A percentile compares a stretch with the other conserved stretches of the same genome.
Conservation (phyloP, 1,140 invertebrate genomes). For the Drosophila equinoxialis region DNA sequence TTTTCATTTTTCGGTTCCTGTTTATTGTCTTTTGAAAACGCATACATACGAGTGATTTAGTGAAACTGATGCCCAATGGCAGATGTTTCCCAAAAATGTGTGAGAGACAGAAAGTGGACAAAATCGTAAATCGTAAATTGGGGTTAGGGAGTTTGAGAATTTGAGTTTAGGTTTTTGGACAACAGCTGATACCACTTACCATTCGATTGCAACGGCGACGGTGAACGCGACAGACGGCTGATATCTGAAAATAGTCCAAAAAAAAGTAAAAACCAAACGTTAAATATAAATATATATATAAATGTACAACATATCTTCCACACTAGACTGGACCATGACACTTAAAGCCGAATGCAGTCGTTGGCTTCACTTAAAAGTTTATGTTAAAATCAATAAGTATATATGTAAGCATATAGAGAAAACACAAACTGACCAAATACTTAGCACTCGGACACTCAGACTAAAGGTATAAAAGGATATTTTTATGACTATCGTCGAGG, state of each 20-base stretch:
- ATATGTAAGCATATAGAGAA: slow-evolving; percentile 54
- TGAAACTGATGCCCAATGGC: slow-evolving; percentile 69
- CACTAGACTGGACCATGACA: slow-evolving; percentile 6
- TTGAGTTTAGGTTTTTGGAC: slow-evolving; percentile 46
- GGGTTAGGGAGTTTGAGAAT: slow-evolving; percentile 11
- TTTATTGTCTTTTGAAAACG: slow-evolving; percentile 57
- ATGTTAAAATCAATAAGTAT: slow-evolving; percentile 63
- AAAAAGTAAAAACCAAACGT: slow-evolving; percentile 19
- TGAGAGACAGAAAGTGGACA: slow-evolving; percentile 63
- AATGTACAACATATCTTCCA: slow-evolving; percentile 2
- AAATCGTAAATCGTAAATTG: slow-evolving; percentile 71
- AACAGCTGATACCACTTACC: slow-evolving; percentile 82
- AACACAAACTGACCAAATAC: slow-evolving; percentile 57
- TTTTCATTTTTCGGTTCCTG: slow-evolving; percentile 28
- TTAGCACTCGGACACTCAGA: slow-evolving; percentile 39
- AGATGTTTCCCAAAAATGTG: slow-evolving; percentile 61
- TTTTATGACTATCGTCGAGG: slow-evolving; percentile 59
- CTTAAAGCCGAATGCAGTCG: slow-evolving; percentile 44
- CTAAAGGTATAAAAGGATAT: slow-evolving; percentile 71
- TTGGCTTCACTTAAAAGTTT: slow-evolving; percentile 53
- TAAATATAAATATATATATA: slow-evolving; percentile 30
- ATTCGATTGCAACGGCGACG: slow-evolving; percentile 81
- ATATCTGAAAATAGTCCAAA: slow-evolving; percentile 74
- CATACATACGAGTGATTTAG: slow-evolving; percentile 56
- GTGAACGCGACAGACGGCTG: slow-evolving; percentile 78